These are phyloP conservation scores for Nannoperca australis DNA, from an alignment of 2,797 vertebrate species.

Conservation along the genomic window DNA sequence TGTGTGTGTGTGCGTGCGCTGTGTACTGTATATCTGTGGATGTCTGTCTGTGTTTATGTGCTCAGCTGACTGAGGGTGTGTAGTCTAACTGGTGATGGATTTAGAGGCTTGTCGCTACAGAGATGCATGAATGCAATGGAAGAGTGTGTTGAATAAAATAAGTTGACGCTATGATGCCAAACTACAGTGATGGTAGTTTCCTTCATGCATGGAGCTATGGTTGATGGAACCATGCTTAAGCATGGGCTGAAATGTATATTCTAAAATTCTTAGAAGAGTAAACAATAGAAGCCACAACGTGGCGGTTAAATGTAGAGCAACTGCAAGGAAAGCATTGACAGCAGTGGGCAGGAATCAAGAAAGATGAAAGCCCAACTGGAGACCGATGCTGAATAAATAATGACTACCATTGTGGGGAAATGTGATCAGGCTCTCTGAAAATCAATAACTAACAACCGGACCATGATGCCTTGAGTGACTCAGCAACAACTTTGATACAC, in stretches of 20 bases:
- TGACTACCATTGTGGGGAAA: constrained; percentile 80
- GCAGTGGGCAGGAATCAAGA: constrained; percentile 59
- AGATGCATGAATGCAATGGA: constrained; percentile 57
- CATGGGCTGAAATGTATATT: constrained; percentile 22
- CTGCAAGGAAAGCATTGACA: constrained; percentile 54
- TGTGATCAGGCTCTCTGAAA: constrained; percentile 80
- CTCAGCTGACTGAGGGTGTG: constrained; percentile 60
- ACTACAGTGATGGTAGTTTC: constrained; percentile 32
- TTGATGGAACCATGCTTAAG: constrained; percentile 5
- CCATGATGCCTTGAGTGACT: constrained; percentile 78
- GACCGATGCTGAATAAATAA: constrained; percentile 82
- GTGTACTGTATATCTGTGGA: constrained; percentile 23
- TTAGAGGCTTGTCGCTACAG: constrained; percentile 75
- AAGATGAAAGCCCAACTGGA: constrained; percentile 74
- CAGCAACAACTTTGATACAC: constrained; percentile 79
- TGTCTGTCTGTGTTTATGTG: constrained; percentile 29
- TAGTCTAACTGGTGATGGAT: constrained; percentile 65
- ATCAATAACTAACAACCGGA: constrained; percentile 83
- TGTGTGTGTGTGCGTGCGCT: constrained; percentile 5
- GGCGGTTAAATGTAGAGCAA: constrained; percentile 66
- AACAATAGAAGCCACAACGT: constrained; percentile 41
- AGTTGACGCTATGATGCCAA: constrained; percentile 32
- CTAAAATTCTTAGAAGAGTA: constrained; percentile 21
- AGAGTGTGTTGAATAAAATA: constrained; percentile 39
- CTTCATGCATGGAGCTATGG: constrained; percentile 21